phyloP scores from a whole-genome alignment of 2,888 invertebrate species.

The Podotricha telesiphe region DNA sequence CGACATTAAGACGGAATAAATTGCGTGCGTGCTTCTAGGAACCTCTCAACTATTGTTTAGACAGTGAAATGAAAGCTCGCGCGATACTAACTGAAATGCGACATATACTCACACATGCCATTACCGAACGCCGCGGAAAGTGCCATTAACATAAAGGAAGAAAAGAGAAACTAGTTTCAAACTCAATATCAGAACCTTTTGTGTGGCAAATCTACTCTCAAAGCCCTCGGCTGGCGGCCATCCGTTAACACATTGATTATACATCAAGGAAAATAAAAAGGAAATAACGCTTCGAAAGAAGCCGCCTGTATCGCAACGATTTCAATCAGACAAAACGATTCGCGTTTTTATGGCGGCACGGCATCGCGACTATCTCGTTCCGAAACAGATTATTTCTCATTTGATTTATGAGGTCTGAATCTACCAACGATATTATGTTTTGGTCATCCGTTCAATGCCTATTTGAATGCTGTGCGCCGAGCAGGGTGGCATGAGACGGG shows the following conservation, averaged over 20 bases:
- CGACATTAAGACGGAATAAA: slow-evolving; percentile 54
- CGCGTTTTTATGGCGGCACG: slow-evolving; percentile 81
- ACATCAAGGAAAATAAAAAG: slow-evolving; percentile 82
- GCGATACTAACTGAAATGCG: slow-evolving; percentile 56
- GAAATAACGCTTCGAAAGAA: slow-evolving; percentile 77
- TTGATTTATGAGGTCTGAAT: slow-evolving; percentile 83
- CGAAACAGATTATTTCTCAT: slow-evolving; percentile 85
- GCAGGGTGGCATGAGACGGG: slow-evolving; percentile 80
- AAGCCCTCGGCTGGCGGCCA: slow-evolving; percentile 72
- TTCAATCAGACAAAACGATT: slow-evolving; percentile 84
- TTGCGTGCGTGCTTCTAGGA: slow-evolving; percentile 44
- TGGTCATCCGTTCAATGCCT: slow-evolving; percentile 84
- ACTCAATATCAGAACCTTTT: slow-evolving; percentile 82
- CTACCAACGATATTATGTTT: slow-evolving; percentile 84
- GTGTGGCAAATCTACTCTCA: slow-evolving; percentile 79
- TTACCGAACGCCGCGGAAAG: slow-evolving; percentile 73
- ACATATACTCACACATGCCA: slow-evolving; percentile 74
- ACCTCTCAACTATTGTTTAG: slow-evolving; percentile 22
- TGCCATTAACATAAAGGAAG: slow-evolving; percentile 80
- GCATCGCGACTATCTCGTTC: slow-evolving; percentile 81
- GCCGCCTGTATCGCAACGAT: slow-evolving; percentile 73
- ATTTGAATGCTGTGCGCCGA: slow-evolving; percentile 83
- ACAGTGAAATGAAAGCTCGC: slow-evolving; percentile 17
- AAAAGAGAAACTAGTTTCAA: slow-evolving; percentile 80
- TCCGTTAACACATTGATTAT: slow-evolving; percentile 84